phyloP scores from a whole-genome alignment of 1,140 invertebrate genomes.

The Tetraneura akinire region DNA sequence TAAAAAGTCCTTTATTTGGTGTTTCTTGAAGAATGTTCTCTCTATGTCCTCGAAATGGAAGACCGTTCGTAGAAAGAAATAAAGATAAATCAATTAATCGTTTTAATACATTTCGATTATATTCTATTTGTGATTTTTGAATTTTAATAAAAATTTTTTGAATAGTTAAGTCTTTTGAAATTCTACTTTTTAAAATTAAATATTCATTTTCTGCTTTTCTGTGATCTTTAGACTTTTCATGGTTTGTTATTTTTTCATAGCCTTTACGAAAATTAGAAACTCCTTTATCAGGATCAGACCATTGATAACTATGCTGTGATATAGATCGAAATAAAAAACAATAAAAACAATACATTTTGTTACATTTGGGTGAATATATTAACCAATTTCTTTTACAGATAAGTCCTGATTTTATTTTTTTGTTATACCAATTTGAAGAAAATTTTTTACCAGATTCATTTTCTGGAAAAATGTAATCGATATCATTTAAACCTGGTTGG shows the following conservation, averaged over 20 bases:
- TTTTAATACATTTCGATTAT: no score
- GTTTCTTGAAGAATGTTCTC: neutral
- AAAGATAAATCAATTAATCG: no score
- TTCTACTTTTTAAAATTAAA: conserved; percentile 17
- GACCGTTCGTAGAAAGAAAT: no score
- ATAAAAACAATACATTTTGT: conserved; percentile 5
- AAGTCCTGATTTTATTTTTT: neutral
- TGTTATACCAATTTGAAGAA: neutral
- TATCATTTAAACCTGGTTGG: no score
- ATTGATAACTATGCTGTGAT: conserved; percentile 1
- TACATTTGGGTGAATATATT: conserved; percentile 4
- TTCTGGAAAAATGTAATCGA: neutral
- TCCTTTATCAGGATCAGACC: neutral
- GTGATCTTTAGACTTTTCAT: conserved; percentile 5
- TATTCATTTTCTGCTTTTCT: conserved; percentile 19
- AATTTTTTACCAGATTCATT: neutral
- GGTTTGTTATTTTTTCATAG: conserved; percentile 9
- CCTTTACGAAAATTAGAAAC: conserved; percentile 15
- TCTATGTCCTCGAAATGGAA: no score
- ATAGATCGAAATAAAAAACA: neutral
- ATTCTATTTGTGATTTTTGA: no score
- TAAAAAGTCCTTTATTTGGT: neutral
- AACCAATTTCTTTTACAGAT: conserved; percentile 19
- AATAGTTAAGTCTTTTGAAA: conserved; percentile 3
- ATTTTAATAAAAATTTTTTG: neutral